phyloP scores from a whole-genome alignment of 92 coral and sea anemone genomes.

The Zoanthus gigantus region DNA sequence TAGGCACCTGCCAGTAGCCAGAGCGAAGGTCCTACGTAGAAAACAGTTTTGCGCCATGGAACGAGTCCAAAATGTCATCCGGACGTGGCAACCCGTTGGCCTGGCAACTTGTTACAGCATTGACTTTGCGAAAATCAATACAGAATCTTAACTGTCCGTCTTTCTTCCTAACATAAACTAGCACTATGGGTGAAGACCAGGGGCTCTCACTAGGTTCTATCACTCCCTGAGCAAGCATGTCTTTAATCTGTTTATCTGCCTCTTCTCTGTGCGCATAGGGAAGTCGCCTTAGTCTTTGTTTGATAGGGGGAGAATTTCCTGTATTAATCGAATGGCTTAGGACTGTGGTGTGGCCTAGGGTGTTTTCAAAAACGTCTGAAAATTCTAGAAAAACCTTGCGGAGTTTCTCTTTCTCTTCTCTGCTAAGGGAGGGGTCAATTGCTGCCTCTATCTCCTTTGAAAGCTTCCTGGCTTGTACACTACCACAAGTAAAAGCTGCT shows the following conservation, averaged over 20 bases:
- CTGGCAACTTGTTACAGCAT: constrained; percentile 25
- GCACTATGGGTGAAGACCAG: constrained; percentile 46
- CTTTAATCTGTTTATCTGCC: constrained; percentile 32
- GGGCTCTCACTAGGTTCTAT: constrained; percentile 55
- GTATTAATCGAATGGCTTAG: constrained; percentile 30
- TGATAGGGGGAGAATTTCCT: constrained; percentile 5
- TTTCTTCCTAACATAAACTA: constrained; percentile 13
- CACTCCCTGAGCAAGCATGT: constrained; percentile 36
- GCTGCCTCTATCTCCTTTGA: constrained; percentile 56
- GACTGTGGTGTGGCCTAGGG: constrained; percentile 21
- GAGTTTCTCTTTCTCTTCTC: constrained; percentile 23
- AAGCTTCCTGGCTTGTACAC: constrained; percentile 13
- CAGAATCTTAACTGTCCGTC: constrained; percentile 31
- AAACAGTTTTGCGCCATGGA: constrained; percentile 29
- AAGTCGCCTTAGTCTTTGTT: constrained; percentile 53
- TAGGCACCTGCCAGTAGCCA: constrained; percentile 50
- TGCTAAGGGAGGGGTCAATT: constrained; percentile 43
- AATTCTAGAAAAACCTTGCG: constrained; percentile 28
- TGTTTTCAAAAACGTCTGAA: constrained; percentile 26
- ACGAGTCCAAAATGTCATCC: constrained; percentile 32
- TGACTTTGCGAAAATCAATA: constrained; percentile 47
- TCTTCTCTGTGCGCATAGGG: constrained; percentile 53
- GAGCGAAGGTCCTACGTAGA: constrained; percentile 28
- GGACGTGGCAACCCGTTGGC: constrained; percentile 11
- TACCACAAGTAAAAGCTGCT: constrained; percentile 28